Evolutionary conservation across 2,888 invertebrate genomes (phyloP).

Genomic region (Mythimna pallens): DNA sequence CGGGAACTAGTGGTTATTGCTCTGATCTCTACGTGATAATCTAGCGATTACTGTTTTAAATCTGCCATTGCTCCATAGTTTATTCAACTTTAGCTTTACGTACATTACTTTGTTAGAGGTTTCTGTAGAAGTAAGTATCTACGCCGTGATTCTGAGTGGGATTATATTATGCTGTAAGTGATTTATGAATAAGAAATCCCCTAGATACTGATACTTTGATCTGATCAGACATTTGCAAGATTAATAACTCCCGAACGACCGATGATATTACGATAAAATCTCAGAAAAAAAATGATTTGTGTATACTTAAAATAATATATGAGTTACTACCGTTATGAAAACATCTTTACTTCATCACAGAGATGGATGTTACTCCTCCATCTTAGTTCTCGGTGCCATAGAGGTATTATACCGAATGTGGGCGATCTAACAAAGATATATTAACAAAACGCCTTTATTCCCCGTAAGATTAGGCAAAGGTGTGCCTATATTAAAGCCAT

Average conservation of each 20-base stretch:
- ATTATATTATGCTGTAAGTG: constrained; percentile 7
- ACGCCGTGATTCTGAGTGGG: constrained; percentile 7
- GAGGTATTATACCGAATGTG: constrained; percentile 62
- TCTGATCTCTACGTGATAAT: constrained; percentile 67
- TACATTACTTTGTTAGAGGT: background rate
- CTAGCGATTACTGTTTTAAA: constrained; percentile 60
- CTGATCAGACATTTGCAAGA: constrained; percentile 6
- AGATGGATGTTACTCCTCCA: constrained; percentile 37
- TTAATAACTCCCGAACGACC: background rate
- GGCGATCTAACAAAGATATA: constrained; percentile 66
- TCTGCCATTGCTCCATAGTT: constrained; percentile 59
- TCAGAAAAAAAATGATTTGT: background rate
- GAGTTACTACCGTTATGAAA: constrained; percentile 26
- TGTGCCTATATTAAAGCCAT: background rate
- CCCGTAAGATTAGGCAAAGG: background rate
- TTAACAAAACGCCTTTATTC: background rate
- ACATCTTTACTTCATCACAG: constrained; percentile 40
- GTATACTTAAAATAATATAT: background rate
- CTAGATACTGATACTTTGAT: constrained; percentile 6
- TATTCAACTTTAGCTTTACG: constrained; percentile 58
- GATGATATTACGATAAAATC: constrained; percentile 7
- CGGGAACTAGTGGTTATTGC: constrained; percentile 67
- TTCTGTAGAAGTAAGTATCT: background rate
- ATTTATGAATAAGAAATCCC: constrained; percentile 19
- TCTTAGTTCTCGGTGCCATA: constrained; percentile 30